These are phyloP conservation scores for Catocala nupta DNA, from an alignment of 2,888 invertebrate genomes.

Conservation along the genomic window DNA sequence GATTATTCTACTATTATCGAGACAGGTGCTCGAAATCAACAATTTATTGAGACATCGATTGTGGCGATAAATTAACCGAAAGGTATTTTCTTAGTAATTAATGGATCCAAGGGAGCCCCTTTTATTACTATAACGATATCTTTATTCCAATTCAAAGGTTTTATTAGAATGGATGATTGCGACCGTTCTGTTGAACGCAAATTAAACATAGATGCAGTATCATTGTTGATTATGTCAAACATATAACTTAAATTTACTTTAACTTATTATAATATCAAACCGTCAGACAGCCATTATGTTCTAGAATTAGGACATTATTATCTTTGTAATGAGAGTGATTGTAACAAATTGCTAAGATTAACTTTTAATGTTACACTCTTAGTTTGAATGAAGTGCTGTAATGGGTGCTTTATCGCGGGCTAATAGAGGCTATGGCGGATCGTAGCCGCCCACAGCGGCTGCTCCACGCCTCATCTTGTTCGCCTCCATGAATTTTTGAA, in stretches of 20 bases:
- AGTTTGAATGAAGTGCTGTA: constrained; percentile 74
- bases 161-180: constrained; percentile 53
- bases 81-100: constrained; percentile 75
- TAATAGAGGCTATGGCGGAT: constrained; percentile 67
- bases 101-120: constrained; percentile 66
- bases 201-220: constrained; percentile 32
- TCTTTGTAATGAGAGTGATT: constrained; percentile 55
- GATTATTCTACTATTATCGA: constrained; percentile 57
- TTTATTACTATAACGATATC: constrained; percentile 77
- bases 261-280: background rate
- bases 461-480: constrained; percentile 26
- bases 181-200: constrained; percentile 46
- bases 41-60: constrained; percentile 77
- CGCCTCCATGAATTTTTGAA: constrained; percentile 29
- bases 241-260: background rate
- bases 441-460: constrained; percentile 57
- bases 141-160: constrained; percentile 74
- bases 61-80: constrained; percentile 72
- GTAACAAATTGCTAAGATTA: constrained; percentile 71
- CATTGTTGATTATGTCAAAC: no score
- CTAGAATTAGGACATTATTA: constrained; percentile 42
- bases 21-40: constrained; percentile 67
- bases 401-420: constrained; percentile 71
- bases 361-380: constrained; percentile 72
- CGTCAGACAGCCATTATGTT: background rate